These are phyloP conservation scores for Salpingus planirostris DNA, from an alignment of 2,888 invertebrate species.

Conservation along the genomic window DNA sequence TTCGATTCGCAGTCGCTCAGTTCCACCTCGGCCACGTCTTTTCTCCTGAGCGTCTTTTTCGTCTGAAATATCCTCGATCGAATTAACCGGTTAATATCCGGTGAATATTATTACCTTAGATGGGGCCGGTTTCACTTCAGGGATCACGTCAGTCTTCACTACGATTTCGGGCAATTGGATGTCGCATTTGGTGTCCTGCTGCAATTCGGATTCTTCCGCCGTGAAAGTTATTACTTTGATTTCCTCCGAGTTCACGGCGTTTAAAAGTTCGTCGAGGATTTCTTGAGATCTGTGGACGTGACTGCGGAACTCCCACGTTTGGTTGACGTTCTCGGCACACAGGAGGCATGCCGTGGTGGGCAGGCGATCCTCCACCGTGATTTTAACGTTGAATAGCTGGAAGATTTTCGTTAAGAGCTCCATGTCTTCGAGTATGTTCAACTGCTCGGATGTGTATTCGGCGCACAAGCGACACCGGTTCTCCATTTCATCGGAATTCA, in stretches of 20 bases:
- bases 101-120: too few species aligned
- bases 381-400: conserved; percentile 37
- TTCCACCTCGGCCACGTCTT: conserved; percentile 12
- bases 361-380: conserved; percentile 31
- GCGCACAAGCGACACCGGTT: conserved; percentile 40
- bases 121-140: too few species aligned
- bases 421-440: conserved; percentile 28
- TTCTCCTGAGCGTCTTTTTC: too few species aligned
- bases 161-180: too few species aligned
- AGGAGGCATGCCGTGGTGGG: conserved; percentile 33
- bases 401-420: conserved; percentile 31
- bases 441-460: conserved; percentile 28
- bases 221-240: conserved; percentile 1
- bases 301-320: conserved; percentile 36
- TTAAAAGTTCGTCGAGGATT: conserved; percentile 17
- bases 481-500: too few species aligned
- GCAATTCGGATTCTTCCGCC: conserved; percentile 4
- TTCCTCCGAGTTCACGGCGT: conserved; percentile 3
- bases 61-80: too few species aligned
- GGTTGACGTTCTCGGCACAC: conserved; percentile 36
- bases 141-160: too few species aligned
- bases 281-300: conserved; percentile 39
- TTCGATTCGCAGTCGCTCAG: conserved; percentile 29
- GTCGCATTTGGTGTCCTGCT: too few species aligned
- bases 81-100: too few species aligned